Percentiles rank a stretch among this genome's conserved stretches.
Conservation (phyloP, 92 coral and sea anemone genomes). For the Zoanthus solanderi region DNA sequence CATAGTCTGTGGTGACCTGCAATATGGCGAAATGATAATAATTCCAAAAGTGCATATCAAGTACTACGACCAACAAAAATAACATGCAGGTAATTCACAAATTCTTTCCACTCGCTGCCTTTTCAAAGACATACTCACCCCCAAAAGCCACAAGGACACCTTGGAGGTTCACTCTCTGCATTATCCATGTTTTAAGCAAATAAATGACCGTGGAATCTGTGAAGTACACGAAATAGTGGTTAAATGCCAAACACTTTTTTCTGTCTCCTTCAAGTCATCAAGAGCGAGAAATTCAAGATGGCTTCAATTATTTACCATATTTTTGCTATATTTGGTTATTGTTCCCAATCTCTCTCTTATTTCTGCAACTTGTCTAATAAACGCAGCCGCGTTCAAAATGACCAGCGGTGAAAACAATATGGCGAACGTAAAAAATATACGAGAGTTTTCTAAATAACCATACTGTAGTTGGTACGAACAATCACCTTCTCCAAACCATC, state of each 20-base stretch:
- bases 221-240: slow-evolving; percentile 4
- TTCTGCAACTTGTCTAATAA: neutral
- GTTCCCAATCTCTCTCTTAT: slow-evolving; percentile 41
- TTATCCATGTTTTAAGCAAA: slow-evolving; percentile 66
- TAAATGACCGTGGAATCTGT: neutral
- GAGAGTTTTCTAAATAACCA: too few relatives aligned
- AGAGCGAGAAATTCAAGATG: slow-evolving; percentile 40
- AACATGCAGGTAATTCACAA: slow-evolving; percentile 16
- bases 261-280: slow-evolving; percentile 16
- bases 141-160: slow-evolving; percentile 92
- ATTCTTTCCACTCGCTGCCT: slow-evolving; percentile 21
- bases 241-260: slow-evolving; percentile 37
- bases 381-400: neutral
- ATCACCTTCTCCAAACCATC: neutral
- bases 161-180: slow-evolving; percentile 83
- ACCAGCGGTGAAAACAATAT: slow-evolving; percentile 43
- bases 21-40: neutral
- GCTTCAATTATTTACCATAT: slow-evolving; percentile 35
- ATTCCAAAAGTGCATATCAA: slow-evolving; percentile 1
- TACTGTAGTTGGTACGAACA: neutral
- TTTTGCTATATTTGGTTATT: slow-evolving; percentile 39
- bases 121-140: slow-evolving; percentile 58
- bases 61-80: slow-evolving; percentile 22
- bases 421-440: neutral
- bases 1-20: slow-evolving; percentile 85